Percentiles rank a stretch among this genome's conserved stretches.
Evolutionary conservation across 2,888 invertebrate species (phyloP).

Genomic region (Lymantria monacha): DNA sequence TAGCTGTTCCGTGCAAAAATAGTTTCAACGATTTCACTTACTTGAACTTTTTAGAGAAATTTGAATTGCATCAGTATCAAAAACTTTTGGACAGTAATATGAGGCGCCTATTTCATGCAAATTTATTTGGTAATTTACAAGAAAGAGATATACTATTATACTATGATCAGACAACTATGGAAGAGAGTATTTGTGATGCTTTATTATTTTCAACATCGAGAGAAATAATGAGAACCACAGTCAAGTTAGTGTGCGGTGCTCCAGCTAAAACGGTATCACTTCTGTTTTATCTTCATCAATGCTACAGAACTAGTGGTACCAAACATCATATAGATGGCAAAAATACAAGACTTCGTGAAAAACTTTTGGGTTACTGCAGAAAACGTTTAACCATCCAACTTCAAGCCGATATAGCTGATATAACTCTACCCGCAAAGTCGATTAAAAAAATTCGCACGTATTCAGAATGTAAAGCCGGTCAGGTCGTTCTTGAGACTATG

Average conservation of each 20-base stretch:
- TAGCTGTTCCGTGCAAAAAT: slow-evolving; percentile 44
- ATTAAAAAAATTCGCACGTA: slow-evolving; percentile 62
- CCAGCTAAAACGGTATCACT: slow-evolving; percentile 60
- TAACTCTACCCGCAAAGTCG: slow-evolving; percentile 50
- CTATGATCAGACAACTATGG: slow-evolving; percentile 70
- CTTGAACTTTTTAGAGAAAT: slow-evolving; percentile 56
- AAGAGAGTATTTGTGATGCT: slow-evolving; percentile 54
- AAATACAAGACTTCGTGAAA: slow-evolving; percentile 64
- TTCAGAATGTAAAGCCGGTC: slow-evolving; percentile 40
- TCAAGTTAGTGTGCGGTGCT: slow-evolving; percentile 64
- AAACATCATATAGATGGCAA: slow-evolving; percentile 63
- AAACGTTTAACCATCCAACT: slow-evolving; percentile 56
- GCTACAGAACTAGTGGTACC: slow-evolving; percentile 57
- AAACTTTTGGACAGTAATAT: slow-evolving; percentile 54
- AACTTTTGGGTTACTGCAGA: slow-evolving; percentile 62
- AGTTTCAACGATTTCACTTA: slow-evolving; percentile 64
- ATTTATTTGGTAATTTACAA: slow-evolving; percentile 18
- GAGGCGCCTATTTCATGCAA: slow-evolving; percentile 54
- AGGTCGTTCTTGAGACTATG: slow-evolving; percentile 64
- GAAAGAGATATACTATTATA: slow-evolving; percentile 49
- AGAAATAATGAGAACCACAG: slow-evolving; percentile 66
- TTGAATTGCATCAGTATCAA: slow-evolving; percentile 70
- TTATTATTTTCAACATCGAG: slow-evolving; percentile 61
- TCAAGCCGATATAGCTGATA: slow-evolving; percentile 58
- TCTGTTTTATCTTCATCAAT: slow-evolving; percentile 71